These are phyloP conservation scores for Timandra comae DNA, from an alignment of 2,888 invertebrate species.

Conservation along the genomic window DNA sequence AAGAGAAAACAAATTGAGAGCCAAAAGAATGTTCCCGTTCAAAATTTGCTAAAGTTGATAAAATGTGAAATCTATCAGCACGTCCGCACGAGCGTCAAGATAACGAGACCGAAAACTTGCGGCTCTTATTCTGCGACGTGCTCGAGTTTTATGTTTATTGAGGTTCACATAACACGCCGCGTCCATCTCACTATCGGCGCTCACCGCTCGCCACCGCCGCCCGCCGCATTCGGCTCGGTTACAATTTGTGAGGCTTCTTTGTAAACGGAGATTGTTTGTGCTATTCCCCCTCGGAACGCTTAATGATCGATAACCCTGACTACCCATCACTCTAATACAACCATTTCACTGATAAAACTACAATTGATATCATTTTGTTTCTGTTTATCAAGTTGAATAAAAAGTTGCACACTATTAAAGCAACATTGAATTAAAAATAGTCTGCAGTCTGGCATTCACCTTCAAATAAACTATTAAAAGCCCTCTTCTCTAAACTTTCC, in stretches of 20 bases:
- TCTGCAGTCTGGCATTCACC: too few species aligned
- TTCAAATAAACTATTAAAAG: too few species aligned
- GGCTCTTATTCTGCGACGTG: constrained; percentile 25
- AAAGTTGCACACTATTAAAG: too few species aligned
- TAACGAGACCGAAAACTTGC: constrained; percentile 27
- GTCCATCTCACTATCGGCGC: constrained; percentile 10
- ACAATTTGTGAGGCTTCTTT: constrained; percentile 17
- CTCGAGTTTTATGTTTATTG: constrained; percentile 25
- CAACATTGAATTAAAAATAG: too few species aligned
- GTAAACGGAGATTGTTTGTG: constrained; percentile 2
- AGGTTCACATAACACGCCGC: constrained; percentile 18
- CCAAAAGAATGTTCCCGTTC: background rate
- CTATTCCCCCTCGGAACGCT: too few species aligned
- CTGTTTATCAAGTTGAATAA: too few species aligned
- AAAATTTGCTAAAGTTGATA: too few species aligned
- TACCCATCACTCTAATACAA: too few species aligned
- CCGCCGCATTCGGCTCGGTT: constrained; percentile 10
- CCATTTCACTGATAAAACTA: too few species aligned
- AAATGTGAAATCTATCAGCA: constrained; percentile 23
- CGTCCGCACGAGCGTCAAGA: constrained; percentile 20
- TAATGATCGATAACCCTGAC: too few species aligned
- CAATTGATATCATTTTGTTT: too few species aligned
- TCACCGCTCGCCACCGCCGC: constrained; percentile 4
- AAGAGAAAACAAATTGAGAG: background rate
- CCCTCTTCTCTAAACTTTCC: too few species aligned